Percentiles rank a stretch among this genome's conserved stretches.
Evolutionary conservation across 1,140 invertebrate genomes (phyloP).

Genomic region (Varroa destructor): DNA sequence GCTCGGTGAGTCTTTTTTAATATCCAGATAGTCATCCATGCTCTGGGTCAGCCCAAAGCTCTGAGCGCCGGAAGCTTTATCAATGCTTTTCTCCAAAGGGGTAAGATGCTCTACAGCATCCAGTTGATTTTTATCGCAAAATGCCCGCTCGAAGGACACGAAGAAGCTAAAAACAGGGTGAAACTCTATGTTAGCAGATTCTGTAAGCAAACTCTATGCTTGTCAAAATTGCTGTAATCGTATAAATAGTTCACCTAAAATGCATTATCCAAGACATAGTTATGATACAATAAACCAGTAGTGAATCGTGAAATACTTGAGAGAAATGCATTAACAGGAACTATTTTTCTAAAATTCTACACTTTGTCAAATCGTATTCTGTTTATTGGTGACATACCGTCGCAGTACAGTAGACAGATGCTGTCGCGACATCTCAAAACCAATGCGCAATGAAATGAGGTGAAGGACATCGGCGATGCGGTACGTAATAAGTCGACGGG

Average conservation of each 20-base stretch:
- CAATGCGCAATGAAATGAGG: slow-evolving; percentile 61
- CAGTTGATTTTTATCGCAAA: slow-evolving; percentile 2
- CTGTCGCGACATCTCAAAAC: slow-evolving; percentile 64
- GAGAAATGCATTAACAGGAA: neutral
- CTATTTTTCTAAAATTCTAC: slow-evolving; percentile 1
- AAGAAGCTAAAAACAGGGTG: neutral
- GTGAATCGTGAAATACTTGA: neutral
- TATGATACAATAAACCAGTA: too few relatives aligned
- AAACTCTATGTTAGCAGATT: too few relatives aligned
- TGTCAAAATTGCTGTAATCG: too few relatives aligned
- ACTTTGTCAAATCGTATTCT: slow-evolving; percentile 46
- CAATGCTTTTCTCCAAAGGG: slow-evolving; percentile 1
- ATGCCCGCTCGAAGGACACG: slow-evolving; percentile 24
- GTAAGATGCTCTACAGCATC: slow-evolving; percentile 8
- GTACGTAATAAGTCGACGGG: slow-evolving; percentile 56
- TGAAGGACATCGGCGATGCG: slow-evolving; percentile 68
- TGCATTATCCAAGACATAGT: too few relatives aligned
- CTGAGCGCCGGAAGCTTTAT: slow-evolving; percentile 11
- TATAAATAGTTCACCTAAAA: too few relatives aligned
- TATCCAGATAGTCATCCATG: slow-evolving; percentile 35
- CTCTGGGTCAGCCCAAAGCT: slow-evolving; percentile 27
- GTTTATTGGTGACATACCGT: slow-evolving; percentile 70
- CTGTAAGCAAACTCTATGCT: too few relatives aligned
- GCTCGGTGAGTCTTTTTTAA: slow-evolving; percentile 38
- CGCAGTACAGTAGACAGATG: slow-evolving; percentile 58